These are phyloP conservation scores for Eumerus sabulonum DNA, from an alignment of 2,888 invertebrate genomes.

Conservation along the genomic window DNA sequence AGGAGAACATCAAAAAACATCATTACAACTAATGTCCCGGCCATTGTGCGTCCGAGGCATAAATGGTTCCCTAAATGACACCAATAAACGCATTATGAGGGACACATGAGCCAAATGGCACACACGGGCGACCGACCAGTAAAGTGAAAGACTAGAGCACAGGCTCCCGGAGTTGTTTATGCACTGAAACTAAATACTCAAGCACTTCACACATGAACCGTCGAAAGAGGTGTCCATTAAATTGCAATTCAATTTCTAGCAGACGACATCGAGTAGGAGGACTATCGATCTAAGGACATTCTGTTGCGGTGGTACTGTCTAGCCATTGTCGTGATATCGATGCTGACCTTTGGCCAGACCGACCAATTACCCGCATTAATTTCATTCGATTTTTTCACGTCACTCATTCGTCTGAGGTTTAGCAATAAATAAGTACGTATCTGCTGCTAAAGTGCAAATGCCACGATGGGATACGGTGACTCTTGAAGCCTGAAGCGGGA, in stretches of 20 bases:
- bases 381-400: constrained; percentile 63
- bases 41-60: constrained; percentile 24
- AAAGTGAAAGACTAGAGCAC: no score
- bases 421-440: constrained; percentile 65
- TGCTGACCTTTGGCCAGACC: constrained; percentile 62
- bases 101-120: constrained; percentile 39
- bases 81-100: constrained; percentile 61
- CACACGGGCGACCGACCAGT: constrained; percentile 25
- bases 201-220: not conserved
- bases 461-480: no score
- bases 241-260: constrained; percentile 46
- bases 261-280: constrained; percentile 7
- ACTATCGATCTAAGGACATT: no score
- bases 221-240: constrained; percentile 49
- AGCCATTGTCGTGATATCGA: constrained; percentile 51
- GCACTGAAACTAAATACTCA: not conserved
- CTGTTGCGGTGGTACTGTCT: constrained; percentile 57
- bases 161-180: not conserved
- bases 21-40: constrained; percentile 40
- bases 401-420: constrained; percentile 58
- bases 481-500: constrained; percentile 4
- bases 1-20: constrained; percentile 14
- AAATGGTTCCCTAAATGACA: constrained; percentile 41
- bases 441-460: constrained; percentile 45
- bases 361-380: constrained; percentile 68